These are phyloP conservation scores for Leptodactylus fuscus DNA, from an alignment of 2,113 vertebrate genomes.

Conservation along the genomic window DNA sequence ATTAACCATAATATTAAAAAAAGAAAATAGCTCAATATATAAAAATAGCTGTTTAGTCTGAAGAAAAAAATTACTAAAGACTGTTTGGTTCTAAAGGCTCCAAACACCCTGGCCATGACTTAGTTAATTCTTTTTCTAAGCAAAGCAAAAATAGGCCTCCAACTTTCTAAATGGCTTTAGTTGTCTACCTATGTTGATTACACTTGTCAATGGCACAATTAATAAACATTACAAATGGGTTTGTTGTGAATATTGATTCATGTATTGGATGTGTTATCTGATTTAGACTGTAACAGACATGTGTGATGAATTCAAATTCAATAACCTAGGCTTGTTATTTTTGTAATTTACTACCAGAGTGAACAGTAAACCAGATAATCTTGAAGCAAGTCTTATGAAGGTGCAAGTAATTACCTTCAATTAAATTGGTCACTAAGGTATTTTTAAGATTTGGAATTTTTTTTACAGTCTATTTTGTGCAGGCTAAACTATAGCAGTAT, in stretches of 20 bases:
- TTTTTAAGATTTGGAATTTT: constrained; percentile 19
- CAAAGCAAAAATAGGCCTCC: background rate
- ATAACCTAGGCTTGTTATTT: constrained; percentile 10
- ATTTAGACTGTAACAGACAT: constrained; percentile 51
- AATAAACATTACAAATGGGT: constrained; percentile 49
- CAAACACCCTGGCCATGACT: background rate
- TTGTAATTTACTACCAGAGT: constrained; percentile 15
- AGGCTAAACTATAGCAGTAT: background rate
- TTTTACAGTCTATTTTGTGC: background rate
- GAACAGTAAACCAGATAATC: constrained; percentile 15
- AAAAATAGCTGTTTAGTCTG: no score
- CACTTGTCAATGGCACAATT: constrained; percentile 36
- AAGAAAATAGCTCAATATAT: no score
- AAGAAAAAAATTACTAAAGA: background rate
- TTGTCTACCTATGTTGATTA: constrained; percentile 12
- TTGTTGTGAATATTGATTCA: constrained; percentile 50
- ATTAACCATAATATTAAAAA: no score
- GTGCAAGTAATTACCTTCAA: constrained; percentile 26
- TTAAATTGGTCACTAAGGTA: constrained; percentile 20
- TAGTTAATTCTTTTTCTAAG: background rate
- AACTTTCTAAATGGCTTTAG: constrained; percentile 27
- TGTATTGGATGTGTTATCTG: constrained; percentile 39
- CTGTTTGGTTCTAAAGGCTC: background rate
- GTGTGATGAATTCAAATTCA: constrained; percentile 47
- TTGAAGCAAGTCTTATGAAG: background rate